phyloP scores from a whole-genome alignment of 2,797 vertebrate species.

The Arvicola amphibius region DNA sequence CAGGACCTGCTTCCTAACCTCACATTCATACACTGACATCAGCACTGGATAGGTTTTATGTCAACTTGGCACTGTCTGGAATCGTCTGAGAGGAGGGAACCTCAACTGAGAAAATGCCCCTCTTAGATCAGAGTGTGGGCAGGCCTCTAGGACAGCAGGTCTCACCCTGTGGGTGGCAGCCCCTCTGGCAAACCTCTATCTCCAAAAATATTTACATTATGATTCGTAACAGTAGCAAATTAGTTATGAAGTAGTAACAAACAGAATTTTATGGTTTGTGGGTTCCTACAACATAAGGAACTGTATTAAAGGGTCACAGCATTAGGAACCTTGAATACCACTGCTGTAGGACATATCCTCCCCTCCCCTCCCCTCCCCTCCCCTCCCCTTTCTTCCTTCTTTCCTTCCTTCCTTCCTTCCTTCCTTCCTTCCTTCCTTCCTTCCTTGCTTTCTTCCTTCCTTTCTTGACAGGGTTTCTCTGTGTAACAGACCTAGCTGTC shows the following conservation, averaged over 20 bases:
- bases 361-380: too few relatives aligned
- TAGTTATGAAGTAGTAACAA: background rate
- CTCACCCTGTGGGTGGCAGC: background rate
- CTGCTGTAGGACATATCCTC: background rate
- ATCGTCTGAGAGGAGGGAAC: background rate
- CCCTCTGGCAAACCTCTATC: too few relatives aligned
- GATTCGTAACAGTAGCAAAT: background rate
- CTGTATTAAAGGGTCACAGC: background rate
- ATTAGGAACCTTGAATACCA: background rate
- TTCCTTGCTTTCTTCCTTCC: too few relatives aligned
- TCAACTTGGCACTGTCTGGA: background rate
- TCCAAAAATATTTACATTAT: background rate
- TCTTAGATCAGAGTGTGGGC: background rate
- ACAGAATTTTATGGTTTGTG: background rate
- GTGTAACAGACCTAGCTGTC: too few relatives aligned
- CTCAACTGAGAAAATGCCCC: background rate
- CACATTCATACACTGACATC: background rate
- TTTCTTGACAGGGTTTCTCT: too few relatives aligned
- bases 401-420: background rate
- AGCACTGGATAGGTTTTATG: background rate
- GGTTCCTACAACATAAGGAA: too few relatives aligned
- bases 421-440: fast-evolving
- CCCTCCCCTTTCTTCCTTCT: fast-evolving
- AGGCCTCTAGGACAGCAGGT: too few relatives aligned
- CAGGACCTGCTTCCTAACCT: background rate